Percentiles rank a stretch among this genome's conserved stretches.
Conservation (phyloP, 2,797 vertebrate species). For the Propithecus deckenii region DNA sequence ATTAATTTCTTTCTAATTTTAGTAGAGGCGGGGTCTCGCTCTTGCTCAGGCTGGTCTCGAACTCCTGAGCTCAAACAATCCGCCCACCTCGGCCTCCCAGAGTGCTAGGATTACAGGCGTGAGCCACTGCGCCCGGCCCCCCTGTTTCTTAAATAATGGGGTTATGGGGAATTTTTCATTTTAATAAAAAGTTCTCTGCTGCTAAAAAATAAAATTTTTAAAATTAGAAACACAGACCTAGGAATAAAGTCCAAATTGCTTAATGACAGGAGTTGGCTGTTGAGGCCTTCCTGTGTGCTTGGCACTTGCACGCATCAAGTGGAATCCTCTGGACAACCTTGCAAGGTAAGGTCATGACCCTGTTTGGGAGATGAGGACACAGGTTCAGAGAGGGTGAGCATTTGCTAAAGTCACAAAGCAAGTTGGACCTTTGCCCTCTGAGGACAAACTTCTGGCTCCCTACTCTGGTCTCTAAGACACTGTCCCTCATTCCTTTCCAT, state of each 20-base stretch:
- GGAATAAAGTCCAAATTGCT: slow-evolving; percentile 12
- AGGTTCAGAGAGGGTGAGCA: neutral
- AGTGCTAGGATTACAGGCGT: no score
- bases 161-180: neutral
- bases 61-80: no score
- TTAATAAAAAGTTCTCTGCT: neutral
- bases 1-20: no score
- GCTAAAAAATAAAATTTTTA: neutral
- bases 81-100: no score
- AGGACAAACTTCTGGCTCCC: neutral
- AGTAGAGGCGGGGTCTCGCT: no score
- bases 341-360: neutral
- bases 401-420: neutral
- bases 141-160: neutral
- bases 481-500: neutral
- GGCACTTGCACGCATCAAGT: fast-evolving
- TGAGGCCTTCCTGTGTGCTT: neutral
- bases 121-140: no score
- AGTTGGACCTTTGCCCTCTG: neutral
- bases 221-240: neutral
- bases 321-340: neutral
- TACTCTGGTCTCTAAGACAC: neutral
- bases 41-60: no score
- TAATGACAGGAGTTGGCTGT: neutral
- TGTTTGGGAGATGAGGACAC: neutral